Conservation (phyloP, 2,797 vertebrate species). For the Lophius americanus region DNA sequence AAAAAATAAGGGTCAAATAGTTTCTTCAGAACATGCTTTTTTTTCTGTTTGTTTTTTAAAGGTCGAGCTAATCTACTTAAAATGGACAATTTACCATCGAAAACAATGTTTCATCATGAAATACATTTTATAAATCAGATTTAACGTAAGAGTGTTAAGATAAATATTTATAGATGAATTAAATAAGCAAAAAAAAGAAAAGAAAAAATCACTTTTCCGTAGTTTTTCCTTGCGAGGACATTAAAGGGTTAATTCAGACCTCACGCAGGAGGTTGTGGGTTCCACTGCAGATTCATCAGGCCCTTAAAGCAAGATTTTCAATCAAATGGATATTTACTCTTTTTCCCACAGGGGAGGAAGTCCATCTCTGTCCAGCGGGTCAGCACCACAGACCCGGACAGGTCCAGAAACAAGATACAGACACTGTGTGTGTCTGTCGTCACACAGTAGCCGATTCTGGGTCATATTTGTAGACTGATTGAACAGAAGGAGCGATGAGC, state of each 20-base stretch:
- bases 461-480: constrained; percentile 35
- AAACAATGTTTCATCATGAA: too few species aligned
- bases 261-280: constrained; percentile 15
- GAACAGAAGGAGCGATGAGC: constrained; percentile 34
- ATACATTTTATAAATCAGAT: too few species aligned
- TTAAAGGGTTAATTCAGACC: constrained; percentile 1
- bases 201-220: background rate
- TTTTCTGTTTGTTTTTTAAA: too few species aligned
- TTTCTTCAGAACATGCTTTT: too few species aligned
- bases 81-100: too few species aligned
- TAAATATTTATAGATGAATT: too few species aligned
- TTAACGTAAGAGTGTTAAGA: too few species aligned
- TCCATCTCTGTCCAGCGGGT: constrained; percentile 27
- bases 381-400: constrained; percentile 37
- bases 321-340: constrained; percentile 19
- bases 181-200: too few species aligned
- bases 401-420: constrained; percentile 55
- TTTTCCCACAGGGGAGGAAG: constrained; percentile 29
- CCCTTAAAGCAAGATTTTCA: constrained; percentile 9
- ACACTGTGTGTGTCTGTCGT: constrained; percentile 37
- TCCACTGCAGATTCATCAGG: constrained; percentile 4
- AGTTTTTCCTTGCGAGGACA: constrained; percentile 27
- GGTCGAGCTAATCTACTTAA: too few species aligned
- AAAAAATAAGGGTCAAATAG: too few species aligned
- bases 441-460: constrained; percentile 27